These are phyloP conservation scores for Drosophila kanapiae DNA, from an alignment of 1,140 invertebrate species.

Conservation along the genomic window DNA sequence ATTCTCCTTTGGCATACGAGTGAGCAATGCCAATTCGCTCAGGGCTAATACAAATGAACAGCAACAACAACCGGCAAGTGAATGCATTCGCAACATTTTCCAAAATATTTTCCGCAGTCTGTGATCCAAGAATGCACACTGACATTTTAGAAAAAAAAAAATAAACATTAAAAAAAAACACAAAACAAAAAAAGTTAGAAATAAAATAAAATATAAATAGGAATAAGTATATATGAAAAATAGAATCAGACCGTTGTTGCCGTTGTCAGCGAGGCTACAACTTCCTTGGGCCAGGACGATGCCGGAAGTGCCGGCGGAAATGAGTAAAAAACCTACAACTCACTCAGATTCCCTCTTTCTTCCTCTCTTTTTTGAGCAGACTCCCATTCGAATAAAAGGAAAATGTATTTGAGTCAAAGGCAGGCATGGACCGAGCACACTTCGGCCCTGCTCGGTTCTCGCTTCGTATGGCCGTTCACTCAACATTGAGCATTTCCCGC, in stretches of 20 bases:
- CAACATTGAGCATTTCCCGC: slow-evolving; percentile 22
- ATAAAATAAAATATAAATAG: slow-evolving; percentile 26
- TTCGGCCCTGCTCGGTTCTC: slow-evolving; percentile 27
- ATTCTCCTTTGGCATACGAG: neutral
- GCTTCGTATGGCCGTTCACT: slow-evolving; percentile 31
- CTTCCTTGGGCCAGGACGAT: slow-evolving; percentile 68
- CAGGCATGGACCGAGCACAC: slow-evolving; percentile 4
- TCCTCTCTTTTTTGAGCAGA: slow-evolving; percentile 4
- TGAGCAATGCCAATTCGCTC: slow-evolving; percentile 19
- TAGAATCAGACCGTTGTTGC: slow-evolving; percentile 35
- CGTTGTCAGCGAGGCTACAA: slow-evolving; percentile 62
- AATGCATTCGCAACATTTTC: slow-evolving; percentile 43
- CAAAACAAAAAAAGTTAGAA: slow-evolving; percentile 5
- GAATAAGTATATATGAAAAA: slow-evolving; percentile 22
- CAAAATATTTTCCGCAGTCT: slow-evolving; percentile 40
- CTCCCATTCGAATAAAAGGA: slow-evolving; percentile 28
- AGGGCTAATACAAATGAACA: slow-evolving; percentile 1
- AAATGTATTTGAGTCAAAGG: slow-evolving; percentile 30
- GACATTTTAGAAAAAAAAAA: slow-evolving; percentile 19
- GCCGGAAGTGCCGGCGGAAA: slow-evolving; percentile 72
- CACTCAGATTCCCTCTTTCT: slow-evolving; percentile 25
- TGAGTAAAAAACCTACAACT: slow-evolving; percentile 55
- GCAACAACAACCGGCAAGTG: slow-evolving; percentile 1
- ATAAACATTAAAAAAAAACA: slow-evolving; percentile 15
- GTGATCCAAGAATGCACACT: slow-evolving; percentile 50